A percentile compares a stretch with the other conserved stretches of the same genome.
Evolutionary conservation across 2,113 vertebrate species (phyloP).

Genomic region (Platysteira castanea): DNA sequence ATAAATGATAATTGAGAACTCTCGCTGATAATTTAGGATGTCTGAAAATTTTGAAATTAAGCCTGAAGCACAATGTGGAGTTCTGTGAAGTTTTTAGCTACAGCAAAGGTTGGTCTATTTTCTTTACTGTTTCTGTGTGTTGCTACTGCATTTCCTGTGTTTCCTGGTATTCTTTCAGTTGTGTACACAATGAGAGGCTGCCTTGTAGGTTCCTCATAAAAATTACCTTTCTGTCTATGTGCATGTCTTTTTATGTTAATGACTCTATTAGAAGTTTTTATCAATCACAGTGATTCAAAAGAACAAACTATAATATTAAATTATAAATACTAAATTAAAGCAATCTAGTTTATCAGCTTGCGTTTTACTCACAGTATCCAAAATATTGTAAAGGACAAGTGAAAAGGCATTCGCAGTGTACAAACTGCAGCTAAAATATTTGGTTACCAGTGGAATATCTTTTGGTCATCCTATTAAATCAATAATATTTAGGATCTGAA

Average conservation of each 20-base stretch:
- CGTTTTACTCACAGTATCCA: not conserved
- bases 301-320: not conserved
- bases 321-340: not conserved
- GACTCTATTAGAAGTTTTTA: not conserved
- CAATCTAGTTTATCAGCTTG: not conserved
- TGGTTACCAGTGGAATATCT: not conserved
- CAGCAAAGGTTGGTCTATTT: not conserved
- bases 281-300: not conserved
- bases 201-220: not conserved
- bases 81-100: not conserved
- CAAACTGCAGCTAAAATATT: not conserved
- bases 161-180: not conserved
- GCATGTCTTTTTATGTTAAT: not conserved
- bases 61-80: not conserved
- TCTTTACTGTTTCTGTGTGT: not conserved
- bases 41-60: not conserved
- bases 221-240: not conserved
- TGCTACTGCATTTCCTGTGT: not conserved
- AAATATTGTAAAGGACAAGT: not conserved
- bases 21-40: not conserved
- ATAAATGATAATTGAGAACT: not conserved
- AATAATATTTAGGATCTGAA: not conserved
- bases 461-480: not conserved
- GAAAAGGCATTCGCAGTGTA: not conserved
- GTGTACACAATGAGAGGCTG: not conserved